phyloP scores from a whole-genome alignment of 2,888 invertebrate genomes.

The Bellardia pandia region DNA sequence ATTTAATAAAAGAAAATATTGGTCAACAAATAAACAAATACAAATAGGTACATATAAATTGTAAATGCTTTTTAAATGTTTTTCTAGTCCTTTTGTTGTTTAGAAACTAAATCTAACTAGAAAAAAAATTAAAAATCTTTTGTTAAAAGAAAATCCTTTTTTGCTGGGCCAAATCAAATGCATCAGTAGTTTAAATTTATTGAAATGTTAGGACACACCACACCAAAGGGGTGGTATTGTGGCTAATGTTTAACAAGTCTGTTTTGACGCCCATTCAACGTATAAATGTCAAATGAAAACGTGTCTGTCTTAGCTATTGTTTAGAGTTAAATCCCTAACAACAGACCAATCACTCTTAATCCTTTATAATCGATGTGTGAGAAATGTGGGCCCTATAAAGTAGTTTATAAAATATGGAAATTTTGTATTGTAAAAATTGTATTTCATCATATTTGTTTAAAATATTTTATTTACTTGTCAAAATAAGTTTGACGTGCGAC shows the following conservation, averaged over 20 bases:
- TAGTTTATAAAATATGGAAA: slow-evolving; percentile 35
- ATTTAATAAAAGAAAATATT: slow-evolving; percentile 68
- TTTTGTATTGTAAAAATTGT: neutral
- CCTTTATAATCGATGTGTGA: slow-evolving; percentile 62
- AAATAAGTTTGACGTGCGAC: slow-evolving; percentile 44
- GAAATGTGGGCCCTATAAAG: slow-evolving; percentile 21
- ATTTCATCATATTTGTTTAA: slow-evolving; percentile 11
- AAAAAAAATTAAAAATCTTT: neutral
- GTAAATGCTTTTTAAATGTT: slow-evolving; percentile 67
- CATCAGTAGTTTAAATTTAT: slow-evolving; percentile 57
- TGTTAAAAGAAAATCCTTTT: slow-evolving; percentile 60
- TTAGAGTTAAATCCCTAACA: slow-evolving; percentile 54
- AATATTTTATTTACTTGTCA: slow-evolving; percentile 35
- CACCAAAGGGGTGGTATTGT: slow-evolving; percentile 1
- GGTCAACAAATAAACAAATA: slow-evolving; percentile 60
- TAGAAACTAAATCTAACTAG: neutral
- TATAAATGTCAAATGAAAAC: slow-evolving; percentile 65
- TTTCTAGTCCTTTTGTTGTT: slow-evolving; percentile 32
- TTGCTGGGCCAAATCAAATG: slow-evolving; percentile 57
- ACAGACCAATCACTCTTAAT: slow-evolving; percentile 28
- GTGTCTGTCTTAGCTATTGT: slow-evolving; percentile 29
- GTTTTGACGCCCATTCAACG: slow-evolving; percentile 12
- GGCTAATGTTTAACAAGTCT: slow-evolving; percentile 30
- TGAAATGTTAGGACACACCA: slow-evolving; percentile 11
- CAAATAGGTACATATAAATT: slow-evolving; percentile 34